A percentile compares a stretch with the other conserved stretches of the same genome.
phyloP scores from a whole-genome alignment of 2,797 vertebrate genomes.

The Sebastes minor region DNA sequence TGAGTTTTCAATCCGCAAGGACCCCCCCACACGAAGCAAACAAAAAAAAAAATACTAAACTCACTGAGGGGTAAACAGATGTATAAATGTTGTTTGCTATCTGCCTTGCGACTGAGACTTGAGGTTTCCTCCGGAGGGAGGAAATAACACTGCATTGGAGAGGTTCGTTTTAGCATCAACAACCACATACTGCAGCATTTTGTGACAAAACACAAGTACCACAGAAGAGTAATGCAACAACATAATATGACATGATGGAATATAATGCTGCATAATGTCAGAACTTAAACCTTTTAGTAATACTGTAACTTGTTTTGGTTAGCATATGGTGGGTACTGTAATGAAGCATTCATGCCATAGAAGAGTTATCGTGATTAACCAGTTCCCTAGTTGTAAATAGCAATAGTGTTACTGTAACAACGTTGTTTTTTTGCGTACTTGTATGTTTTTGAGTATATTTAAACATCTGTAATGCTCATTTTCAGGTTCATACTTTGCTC shows the following conservation, averaged over 20 bases:
- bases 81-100: conserved; percentile 8
- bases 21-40: neutral
- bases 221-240: neutral
- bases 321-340: too few species aligned
- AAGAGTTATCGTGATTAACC: too few species aligned
- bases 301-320: neutral
- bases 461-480: too few species aligned
- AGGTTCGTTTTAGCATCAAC: neutral
- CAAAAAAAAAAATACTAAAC: neutral
- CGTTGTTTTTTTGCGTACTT: too few species aligned
- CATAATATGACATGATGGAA: neutral
- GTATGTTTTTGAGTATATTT: too few species aligned
- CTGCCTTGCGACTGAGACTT: neutral
- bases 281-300: neutral
- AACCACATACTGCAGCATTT: neutral
- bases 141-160: neutral
- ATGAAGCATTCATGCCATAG: neutral
- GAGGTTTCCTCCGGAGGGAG: neutral
- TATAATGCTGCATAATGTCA: too few species aligned
- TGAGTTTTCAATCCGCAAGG: conserved; percentile 26
- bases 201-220: neutral
- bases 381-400: too few species aligned
- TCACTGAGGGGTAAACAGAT: conserved; percentile 25
- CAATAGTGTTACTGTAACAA: too few species aligned
- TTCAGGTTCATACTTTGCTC: too few species aligned